Percentiles rank a stretch among this genome's conserved stretches.
phyloP scores from a whole-genome alignment of 2,797 vertebrate genomes.

The Macrochelys suwanniensis region DNA sequence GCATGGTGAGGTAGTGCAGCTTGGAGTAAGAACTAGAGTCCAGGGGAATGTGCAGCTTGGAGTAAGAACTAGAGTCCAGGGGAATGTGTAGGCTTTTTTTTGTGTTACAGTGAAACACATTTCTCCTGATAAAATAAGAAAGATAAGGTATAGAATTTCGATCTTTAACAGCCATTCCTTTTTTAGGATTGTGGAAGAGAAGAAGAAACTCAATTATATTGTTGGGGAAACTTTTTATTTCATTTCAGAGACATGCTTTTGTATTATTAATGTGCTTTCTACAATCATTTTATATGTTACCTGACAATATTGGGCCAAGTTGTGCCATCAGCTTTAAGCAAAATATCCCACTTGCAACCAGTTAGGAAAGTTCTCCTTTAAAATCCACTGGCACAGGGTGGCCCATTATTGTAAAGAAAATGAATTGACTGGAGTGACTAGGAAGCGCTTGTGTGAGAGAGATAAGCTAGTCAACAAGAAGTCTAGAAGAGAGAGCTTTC shows the following conservation, averaged over 20 bases:
- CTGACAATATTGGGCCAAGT: neutral
- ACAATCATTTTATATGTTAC: accelerated
- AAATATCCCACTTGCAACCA: neutral
- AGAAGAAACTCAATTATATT: neutral
- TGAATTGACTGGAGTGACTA: neutral
- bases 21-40: neutral
- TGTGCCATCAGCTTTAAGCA: neutral
- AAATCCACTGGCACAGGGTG: constrained; percentile 13
- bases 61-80: neutral
- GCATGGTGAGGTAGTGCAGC: neutral
- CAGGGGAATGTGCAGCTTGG: neutral
- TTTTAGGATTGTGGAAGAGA: neutral
- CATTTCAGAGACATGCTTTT: neutral
- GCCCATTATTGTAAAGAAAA: neutral
- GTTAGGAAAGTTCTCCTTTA: neutral
- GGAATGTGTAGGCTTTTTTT: accelerated
- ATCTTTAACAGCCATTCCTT: neutral
- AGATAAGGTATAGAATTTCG: neutral
- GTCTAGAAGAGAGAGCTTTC: neutral
- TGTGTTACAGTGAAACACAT: neutral
- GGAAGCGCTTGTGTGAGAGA: neutral
- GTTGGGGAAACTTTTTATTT: neutral
- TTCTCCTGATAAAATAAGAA: neutral
- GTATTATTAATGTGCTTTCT: neutral
- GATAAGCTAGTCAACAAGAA: neutral